A percentile compares a stretch with the other conserved stretches of the same genome.
Evolutionary conservation across 2,113 vertebrate species (phyloP).

Genomic region (Ardeotis arabs): DNA sequence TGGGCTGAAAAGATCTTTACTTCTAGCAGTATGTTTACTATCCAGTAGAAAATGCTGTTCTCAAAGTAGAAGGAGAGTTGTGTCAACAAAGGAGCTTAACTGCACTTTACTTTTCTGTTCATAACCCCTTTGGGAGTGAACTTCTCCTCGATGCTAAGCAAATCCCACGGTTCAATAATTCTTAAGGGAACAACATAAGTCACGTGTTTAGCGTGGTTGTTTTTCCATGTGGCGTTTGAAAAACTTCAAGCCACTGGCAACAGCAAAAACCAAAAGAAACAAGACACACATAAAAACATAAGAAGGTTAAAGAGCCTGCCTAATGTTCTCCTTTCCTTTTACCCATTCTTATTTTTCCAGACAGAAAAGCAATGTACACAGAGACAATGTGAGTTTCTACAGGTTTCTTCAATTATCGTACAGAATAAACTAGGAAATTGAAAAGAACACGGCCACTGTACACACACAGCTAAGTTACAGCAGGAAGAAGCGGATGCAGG

Average conservation of each 20-base stretch:
- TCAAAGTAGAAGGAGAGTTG: background rate
- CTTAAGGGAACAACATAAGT: background rate
- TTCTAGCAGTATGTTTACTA: background rate
- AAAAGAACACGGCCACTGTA: too few species aligned
- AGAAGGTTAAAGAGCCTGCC: background rate
- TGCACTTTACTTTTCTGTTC: background rate
- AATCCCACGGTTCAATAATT: background rate
- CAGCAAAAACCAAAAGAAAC: background rate
- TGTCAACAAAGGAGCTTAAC: background rate
- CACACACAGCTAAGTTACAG: background rate
- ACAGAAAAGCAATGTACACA: background rate
- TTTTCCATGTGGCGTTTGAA: background rate
- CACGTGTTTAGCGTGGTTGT: accelerated
- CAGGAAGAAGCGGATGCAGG: accelerated
- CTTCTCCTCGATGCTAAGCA: background rate
- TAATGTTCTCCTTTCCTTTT: background rate
- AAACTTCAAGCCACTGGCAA: background rate
- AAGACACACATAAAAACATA: accelerated
- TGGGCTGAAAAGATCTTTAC: background rate
- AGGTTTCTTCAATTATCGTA: background rate
- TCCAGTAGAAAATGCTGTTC: background rate
- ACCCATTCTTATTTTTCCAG: background rate
- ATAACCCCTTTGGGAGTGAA: background rate
- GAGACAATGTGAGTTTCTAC: background rate
- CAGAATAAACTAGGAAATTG: too few species aligned